Percentiles rank a stretch among this genome's conserved stretches.
phyloP scores from a whole-genome alignment of 1,140 invertebrate species.

The Triops longicaudatus region DNA sequence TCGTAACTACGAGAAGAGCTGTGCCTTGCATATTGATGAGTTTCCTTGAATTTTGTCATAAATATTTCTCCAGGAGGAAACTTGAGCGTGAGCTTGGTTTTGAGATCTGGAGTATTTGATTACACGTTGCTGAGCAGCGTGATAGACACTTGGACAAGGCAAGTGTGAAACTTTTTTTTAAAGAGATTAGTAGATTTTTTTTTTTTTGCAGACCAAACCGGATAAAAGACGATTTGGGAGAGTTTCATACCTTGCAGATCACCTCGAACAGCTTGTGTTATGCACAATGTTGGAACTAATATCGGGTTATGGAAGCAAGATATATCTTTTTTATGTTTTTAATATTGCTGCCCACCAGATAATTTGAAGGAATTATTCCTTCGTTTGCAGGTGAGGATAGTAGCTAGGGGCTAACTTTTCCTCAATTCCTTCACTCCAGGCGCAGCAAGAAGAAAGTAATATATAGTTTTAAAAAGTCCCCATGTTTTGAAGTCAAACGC shows the following conservation, averaged over 20 bases:
- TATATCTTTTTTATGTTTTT: neutral
- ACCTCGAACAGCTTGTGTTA: neutral
- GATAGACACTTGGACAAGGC: too few species aligned
- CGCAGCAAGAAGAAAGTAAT: neutral
- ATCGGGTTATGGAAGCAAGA: neutral
- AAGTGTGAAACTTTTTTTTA: too few species aligned
- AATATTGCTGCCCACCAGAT: neutral
- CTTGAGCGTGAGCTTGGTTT: neutral
- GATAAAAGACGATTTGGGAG: too few species aligned
- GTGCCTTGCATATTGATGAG: neutral
- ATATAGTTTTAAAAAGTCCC: neutral
- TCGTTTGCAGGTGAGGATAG: neutral
- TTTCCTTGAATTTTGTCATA: neutral
- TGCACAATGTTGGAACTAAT: neutral
- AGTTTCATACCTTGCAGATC: too few species aligned
- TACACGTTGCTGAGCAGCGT: neutral
- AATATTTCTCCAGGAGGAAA: neutral
- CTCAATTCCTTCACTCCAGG: neutral
- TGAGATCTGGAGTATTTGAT: slow-evolving; percentile 9
- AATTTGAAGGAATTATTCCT: neutral
- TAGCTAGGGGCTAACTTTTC: neutral
- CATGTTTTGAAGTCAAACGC: neutral
- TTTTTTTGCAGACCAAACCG: too few species aligned
- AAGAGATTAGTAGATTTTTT: too few species aligned
- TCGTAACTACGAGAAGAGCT: neutral